Conservation (phyloP, 2,888 invertebrate species). For the Neoaliturus tenellus region DNA sequence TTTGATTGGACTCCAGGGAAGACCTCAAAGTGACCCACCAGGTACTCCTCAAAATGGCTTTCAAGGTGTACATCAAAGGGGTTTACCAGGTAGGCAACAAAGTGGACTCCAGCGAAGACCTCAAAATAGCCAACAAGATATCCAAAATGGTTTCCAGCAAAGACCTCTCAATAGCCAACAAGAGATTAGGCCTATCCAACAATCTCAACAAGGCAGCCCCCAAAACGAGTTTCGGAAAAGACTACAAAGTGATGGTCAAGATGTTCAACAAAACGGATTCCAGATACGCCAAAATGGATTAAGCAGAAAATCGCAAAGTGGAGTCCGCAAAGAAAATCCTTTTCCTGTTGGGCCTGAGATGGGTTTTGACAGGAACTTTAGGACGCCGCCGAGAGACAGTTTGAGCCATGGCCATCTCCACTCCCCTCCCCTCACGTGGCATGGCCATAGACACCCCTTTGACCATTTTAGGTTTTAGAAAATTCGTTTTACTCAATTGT, state of each 20-base stretch:
- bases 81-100: not conserved
- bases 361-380: too few species aligned
- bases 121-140: not conserved
- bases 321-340: not conserved
- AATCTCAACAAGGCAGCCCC: too few species aligned
- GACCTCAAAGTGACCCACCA: not conserved
- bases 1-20: not conserved
- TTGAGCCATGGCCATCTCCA: too few species aligned
- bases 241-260: not conserved
- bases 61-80: not conserved
- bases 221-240: not conserved
- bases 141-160: not conserved
- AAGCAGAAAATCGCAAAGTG: not conserved
- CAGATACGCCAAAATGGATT: not conserved
- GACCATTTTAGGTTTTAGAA: not conserved
- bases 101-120: not conserved
- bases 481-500: too few species aligned
- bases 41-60: not conserved
- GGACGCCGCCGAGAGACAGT: too few species aligned
- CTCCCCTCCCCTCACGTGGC: too few species aligned
- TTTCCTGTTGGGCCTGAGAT: too few species aligned
- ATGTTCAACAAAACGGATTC: not conserved
- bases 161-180: too few species aligned
- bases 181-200: too few species aligned
- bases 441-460: not conserved